These are phyloP conservation scores for Nomada ferruginata DNA, from an alignment of 2,888 invertebrate genomes.

Conservation along the genomic window DNA sequence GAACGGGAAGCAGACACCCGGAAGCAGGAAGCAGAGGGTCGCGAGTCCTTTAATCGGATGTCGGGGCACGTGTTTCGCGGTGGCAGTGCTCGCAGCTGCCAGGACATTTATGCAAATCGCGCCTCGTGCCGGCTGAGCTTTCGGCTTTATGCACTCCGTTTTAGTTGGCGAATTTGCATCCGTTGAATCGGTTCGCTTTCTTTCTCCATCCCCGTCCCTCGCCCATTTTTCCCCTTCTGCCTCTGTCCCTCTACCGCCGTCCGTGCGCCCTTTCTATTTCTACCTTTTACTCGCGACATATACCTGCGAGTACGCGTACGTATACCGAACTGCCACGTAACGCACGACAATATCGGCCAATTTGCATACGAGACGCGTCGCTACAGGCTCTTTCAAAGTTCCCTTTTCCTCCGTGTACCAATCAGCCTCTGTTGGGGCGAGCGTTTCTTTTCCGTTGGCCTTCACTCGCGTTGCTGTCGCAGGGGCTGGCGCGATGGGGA, in stretches of 20 bases:
- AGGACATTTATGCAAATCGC: slow-evolving; percentile 83
- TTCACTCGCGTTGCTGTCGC: neutral
- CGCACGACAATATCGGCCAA: slow-evolving; percentile 79
- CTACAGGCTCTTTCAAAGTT: slow-evolving; percentile 69
- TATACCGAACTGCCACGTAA: slow-evolving; percentile 71
- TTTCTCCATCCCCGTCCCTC: slow-evolving; percentile 20
- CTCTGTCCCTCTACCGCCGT: slow-evolving; percentile 62
- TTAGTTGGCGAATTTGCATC: slow-evolving; percentile 81
- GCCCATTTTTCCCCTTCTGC: neutral
- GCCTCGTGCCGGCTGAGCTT: slow-evolving; percentile 79
- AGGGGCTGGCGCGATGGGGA: neutral
- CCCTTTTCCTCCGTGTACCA: slow-evolving; percentile 25
- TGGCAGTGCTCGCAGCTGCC: slow-evolving; percentile 79
- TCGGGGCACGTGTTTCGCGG: slow-evolving; percentile 80
- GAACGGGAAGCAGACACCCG: slow-evolving; percentile 63
- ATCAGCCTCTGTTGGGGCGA: slow-evolving; percentile 44
- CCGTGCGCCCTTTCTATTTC: slow-evolving; percentile 64
- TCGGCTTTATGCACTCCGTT: slow-evolving; percentile 80
- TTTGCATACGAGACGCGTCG: slow-evolving; percentile 78
- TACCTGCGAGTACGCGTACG: slow-evolving; percentile 67
- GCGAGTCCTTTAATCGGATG: slow-evolving; percentile 79
- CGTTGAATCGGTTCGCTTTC: slow-evolving; percentile 74
- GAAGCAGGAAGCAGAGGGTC: slow-evolving; percentile 71
- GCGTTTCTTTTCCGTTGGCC: slow-evolving; percentile 9
- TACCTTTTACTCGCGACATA: slow-evolving; percentile 70